A percentile compares a stretch with the other conserved stretches of the same genome.
Conservation (phyloP, 1,140 invertebrate species). For the Telenomus remus region DNA sequence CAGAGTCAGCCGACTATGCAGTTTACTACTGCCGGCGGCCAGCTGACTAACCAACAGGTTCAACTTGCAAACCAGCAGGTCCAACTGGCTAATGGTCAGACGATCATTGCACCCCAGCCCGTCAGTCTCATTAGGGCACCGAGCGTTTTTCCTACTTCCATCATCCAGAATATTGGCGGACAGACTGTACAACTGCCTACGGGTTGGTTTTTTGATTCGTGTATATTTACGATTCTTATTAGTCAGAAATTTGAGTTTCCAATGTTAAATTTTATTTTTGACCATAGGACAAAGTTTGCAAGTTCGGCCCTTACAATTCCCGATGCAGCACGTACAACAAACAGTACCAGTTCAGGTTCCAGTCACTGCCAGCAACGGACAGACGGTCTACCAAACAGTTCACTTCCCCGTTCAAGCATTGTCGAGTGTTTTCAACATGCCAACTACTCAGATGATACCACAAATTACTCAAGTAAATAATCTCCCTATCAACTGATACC, state of each 20-base stretch:
- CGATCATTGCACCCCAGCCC: conserved; percentile 72
- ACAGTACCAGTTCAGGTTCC: conserved; percentile 95
- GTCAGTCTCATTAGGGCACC: conserved; percentile 76
- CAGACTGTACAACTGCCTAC: conserved; percentile 74
- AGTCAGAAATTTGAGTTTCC: too few species aligned
- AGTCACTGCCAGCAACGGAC: conserved; percentile 90
- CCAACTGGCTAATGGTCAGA: conserved; percentile 77
- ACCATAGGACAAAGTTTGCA: conserved; percentile 85
- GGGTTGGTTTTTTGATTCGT: conserved; percentile 12
- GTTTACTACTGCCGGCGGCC: conserved; percentile 70
- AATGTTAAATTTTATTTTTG: too few species aligned
- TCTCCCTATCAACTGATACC: conserved; percentile 51
- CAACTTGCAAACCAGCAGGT: conserved; percentile 76
- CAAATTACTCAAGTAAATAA: conserved; percentile 80
- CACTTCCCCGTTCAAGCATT: conserved; percentile 91
- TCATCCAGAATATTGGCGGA: conserved; percentile 72
- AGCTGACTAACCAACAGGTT: conserved; percentile 75
- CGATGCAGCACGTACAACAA: conserved; percentile 82
- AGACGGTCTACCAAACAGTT: conserved; percentile 94
- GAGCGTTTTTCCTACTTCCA: conserved; percentile 71
- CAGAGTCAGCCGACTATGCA: conserved; percentile 71
- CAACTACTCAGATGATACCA: conserved; percentile 82
- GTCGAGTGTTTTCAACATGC: conserved; percentile 76
- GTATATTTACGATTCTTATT: too few species aligned
- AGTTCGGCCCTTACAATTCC: conserved; percentile 84